Evolutionary conservation across 2,888 invertebrate species (phyloP).

Genomic region (Andrena trimmerana): DNA sequence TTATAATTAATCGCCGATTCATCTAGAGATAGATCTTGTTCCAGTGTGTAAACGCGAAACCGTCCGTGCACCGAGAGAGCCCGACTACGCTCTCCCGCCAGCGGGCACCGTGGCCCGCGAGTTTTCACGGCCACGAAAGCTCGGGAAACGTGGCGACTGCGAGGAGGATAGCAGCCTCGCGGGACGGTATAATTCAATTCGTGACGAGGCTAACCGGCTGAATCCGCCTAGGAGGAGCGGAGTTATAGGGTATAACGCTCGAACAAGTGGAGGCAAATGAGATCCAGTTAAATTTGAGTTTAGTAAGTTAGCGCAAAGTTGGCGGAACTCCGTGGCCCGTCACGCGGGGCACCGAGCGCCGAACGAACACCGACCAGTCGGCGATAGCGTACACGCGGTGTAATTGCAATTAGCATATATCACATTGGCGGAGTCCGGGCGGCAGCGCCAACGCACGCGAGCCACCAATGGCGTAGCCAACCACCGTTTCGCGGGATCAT

Average conservation of each 20-base stretch:
- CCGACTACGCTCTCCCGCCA: neutral
- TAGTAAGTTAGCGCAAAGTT: constrained; percentile 79
- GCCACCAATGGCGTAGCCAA: constrained; percentile 66
- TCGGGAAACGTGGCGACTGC: neutral
- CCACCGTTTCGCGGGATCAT: neutral
- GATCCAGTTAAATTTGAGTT: constrained; percentile 78
- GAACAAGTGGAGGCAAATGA: constrained; percentile 74
- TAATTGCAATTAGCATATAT: constrained; percentile 84
- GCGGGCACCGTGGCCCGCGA: neutral
- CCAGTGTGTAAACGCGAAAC: constrained; percentile 13
- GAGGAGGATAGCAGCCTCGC: constrained; percentile 32
- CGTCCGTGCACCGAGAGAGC: constrained; percentile 17
- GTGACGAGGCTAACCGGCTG: constrained; percentile 37
- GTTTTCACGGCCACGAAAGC: neutral
- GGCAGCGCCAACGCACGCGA: constrained; percentile 73
- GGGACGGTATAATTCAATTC: constrained; percentile 69
- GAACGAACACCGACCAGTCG: constrained; percentile 61
- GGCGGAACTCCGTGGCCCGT: constrained; percentile 70
- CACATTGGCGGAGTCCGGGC: constrained; percentile 75
- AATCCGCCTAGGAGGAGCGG: neutral
- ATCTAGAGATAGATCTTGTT: constrained; percentile 27
- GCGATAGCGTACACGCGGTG: constrained; percentile 79
- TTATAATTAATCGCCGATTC: constrained; percentile 52
- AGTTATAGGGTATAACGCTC: constrained; percentile 41
- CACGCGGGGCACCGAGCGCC: constrained; percentile 65